Conservation (phyloP, 2,888 invertebrate species). For the Scaptomyza parva region DNA sequence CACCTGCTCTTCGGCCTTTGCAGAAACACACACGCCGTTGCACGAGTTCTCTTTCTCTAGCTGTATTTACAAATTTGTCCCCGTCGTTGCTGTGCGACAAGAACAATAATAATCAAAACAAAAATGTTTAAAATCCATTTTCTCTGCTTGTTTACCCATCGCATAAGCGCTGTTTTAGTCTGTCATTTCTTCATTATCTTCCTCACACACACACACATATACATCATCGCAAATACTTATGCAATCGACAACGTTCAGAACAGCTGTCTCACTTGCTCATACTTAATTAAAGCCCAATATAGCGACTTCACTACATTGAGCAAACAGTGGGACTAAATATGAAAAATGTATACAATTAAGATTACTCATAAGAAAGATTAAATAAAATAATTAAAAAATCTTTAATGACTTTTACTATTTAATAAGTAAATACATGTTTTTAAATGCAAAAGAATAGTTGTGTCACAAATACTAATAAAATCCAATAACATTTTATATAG, state of each 20-base stretch:
- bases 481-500: too few relatives aligned
- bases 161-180: slow-evolving; percentile 56
- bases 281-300: slow-evolving; percentile 49
- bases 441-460: slow-evolving; percentile 48
- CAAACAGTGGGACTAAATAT: slow-evolving; percentile 52
- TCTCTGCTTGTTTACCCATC: slow-evolving; percentile 66
- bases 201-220: slow-evolving; percentile 35
- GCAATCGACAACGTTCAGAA: slow-evolving; percentile 52
- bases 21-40: slow-evolving; percentile 7
- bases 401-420: not conserved
- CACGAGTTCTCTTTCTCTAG: slow-evolving; percentile 39
- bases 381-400: not conserved
- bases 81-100: slow-evolving; percentile 70
- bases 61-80: slow-evolving; percentile 60
- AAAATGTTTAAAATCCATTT: slow-evolving; percentile 82
- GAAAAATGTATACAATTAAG: not conserved
- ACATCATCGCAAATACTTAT: slow-evolving; percentile 41
- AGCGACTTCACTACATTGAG: slow-evolving; percentile 31
- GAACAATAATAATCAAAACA: slow-evolving; percentile 82
- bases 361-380: not conserved
- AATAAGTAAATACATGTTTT: slow-evolving; percentile 38
- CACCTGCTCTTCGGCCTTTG: slow-evolving; percentile 57
- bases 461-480: too few relatives aligned
- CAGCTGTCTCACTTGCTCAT: slow-evolving; percentile 75
- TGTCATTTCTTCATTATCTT: slow-evolving; percentile 69